Evolutionary conservation across 2,888 invertebrate genomes (phyloP), one percentile per base, ranked within the genome.

Genomic region (Pteria penguin): DNA sequence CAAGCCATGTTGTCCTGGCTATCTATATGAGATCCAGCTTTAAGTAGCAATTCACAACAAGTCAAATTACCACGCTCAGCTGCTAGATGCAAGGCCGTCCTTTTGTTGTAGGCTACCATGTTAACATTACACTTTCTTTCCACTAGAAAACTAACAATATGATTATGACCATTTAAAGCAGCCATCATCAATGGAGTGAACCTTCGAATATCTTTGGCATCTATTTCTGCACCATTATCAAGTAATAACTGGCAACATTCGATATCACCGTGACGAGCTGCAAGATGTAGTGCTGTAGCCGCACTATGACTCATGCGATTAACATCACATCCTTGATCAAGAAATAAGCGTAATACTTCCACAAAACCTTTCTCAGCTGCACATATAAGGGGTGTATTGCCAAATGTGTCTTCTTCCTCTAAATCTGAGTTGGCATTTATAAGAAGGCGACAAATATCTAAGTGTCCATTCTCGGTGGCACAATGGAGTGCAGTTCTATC

Each of bases 111-210:
- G 1, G 89, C 87, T 2, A 78, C 87, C 86, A 88, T 87, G 69
- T 86, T 87, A 4, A 90, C 85, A 74, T 89, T 88, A 72, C 89
- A 88, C 67, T 87, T 87, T 62, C 82, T 79, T 55, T 85, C 85
- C 2, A 90, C 80, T 33, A 90, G 79, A 22, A 88, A 80, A 32
- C 80, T 76, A 4, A 89, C 86, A n/a, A 88, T 86, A 29, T 82
- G 81, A 1, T 80, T 76, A 75, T 89, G 89, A 1, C 90, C 90
- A 70, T 89, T 88, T 67, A 87, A 79, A 1, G 90, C 86, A 3
- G 91, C 90, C 87, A 90, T 89, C 88, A 91, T 91, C n/a, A 91
- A 77, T 2, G 92, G 90, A 2, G 90, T 88, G 80, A 90, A 90
- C 26, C 89, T 84, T 4, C 89, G 84, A 32, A 89, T 90, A 77